phyloP scores from a whole-genome alignment of 2,113 vertebrate genomes.

The Pao palembangensis region DNA sequence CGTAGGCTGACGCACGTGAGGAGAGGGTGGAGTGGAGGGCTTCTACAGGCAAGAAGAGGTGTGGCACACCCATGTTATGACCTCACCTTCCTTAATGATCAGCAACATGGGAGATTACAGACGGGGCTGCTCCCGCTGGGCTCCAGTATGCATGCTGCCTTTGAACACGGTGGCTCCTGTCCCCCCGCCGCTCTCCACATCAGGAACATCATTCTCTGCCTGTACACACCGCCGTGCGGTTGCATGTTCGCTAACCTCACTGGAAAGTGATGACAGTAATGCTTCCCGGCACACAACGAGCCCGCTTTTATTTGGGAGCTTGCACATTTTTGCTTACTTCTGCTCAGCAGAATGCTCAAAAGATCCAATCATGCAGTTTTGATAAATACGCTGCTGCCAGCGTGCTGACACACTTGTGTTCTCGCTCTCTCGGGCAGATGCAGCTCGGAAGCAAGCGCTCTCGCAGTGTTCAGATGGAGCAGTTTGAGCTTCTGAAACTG shows the following conservation, averaged over 20 bases:
- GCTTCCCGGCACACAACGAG: slow-evolving; percentile 32
- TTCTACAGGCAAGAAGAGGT: no score
- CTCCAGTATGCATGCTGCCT: no score
- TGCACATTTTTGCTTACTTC: slow-evolving; percentile 44
- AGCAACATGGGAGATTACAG: no score
- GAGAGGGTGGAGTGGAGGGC: neutral
- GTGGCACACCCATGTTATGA: no score
- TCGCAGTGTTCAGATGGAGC: no score
- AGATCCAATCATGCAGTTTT: slow-evolving; percentile 43
- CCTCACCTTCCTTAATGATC: no score
- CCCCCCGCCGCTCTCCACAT: no score
- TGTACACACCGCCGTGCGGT: slow-evolving; percentile 2
- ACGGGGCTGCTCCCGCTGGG: no score
- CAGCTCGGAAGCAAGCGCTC: no score
- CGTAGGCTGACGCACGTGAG: slow-evolving; percentile 23
- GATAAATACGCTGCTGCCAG: slow-evolving; percentile 6
- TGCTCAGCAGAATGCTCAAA: slow-evolving; percentile 43
- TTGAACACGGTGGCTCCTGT: no score
- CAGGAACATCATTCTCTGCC: no score
- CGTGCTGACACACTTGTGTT: neutral
- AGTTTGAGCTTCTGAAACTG: no score
- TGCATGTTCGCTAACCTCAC: slow-evolving; percentile 17
- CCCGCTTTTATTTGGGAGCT: slow-evolving; percentile 31
- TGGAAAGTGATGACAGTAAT: slow-evolving; percentile 29
- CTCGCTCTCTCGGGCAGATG: neutral